These are phyloP conservation scores for Pocillopora grandis DNA, from an alignment of 92 coral and sea anemone species.

Conservation along the genomic window DNA sequence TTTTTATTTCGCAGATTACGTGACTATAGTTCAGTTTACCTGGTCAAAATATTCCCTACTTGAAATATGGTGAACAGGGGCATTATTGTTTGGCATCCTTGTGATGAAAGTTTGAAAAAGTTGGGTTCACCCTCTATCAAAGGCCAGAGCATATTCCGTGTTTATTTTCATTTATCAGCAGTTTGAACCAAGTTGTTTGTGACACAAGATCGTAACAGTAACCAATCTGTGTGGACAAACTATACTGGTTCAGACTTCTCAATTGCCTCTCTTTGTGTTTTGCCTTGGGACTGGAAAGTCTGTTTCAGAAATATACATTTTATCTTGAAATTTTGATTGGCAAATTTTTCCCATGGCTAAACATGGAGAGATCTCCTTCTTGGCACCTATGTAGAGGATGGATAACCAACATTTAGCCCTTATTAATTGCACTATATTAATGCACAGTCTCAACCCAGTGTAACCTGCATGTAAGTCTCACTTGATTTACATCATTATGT, in stretches of 20 bases:
- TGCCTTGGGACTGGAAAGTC: slow-evolving; percentile 6
- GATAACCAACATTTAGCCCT: slow-evolving; percentile 3
- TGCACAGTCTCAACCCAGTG: not conserved
- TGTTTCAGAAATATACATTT: not conserved
- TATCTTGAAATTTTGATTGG: not conserved
- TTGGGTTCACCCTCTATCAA: not conserved
- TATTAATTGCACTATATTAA: not conserved
- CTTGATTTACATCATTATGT: not conserved
- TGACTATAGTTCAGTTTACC: not conserved
- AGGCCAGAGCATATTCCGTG: slow-evolving; percentile 9
- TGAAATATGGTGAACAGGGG: not conserved
- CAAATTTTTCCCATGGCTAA: not conserved
- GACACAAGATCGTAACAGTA: not conserved
- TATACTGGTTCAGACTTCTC: slow-evolving; percentile 19
- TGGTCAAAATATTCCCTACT: not conserved
- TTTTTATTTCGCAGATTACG: not conserved
- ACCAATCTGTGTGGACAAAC: not conserved
- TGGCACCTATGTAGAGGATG: not conserved
- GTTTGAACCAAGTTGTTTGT: slow-evolving; percentile 29
- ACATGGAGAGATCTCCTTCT: not conserved
- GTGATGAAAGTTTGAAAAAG: not conserved
- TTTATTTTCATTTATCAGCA: slow-evolving; percentile 23
- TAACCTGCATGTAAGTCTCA: not conserved
- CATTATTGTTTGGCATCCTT: not conserved
- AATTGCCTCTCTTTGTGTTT: slow-evolving; percentile 1